phyloP scores from a whole-genome alignment of 2,797 vertebrate species.

The Bradypodion ventrale region DNA sequence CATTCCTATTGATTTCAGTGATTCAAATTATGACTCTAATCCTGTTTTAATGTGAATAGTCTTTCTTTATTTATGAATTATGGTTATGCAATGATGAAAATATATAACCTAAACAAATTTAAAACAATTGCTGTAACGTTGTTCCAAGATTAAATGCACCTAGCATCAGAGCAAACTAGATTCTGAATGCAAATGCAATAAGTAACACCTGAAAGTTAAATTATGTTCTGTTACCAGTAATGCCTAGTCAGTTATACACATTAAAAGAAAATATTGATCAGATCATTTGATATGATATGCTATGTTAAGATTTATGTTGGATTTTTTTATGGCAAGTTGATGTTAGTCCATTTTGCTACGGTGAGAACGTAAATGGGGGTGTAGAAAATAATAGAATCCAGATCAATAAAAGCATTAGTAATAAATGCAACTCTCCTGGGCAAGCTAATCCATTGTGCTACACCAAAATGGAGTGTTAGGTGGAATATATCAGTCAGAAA shows the following conservation, averaged over 20 bases:
- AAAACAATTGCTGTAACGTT: not conserved
- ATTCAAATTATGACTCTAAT: not conserved
- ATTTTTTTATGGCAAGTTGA: slow-evolving; percentile 26
- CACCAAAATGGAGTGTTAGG: slow-evolving; percentile 48
- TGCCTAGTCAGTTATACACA: slow-evolving; percentile 32
- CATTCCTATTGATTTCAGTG: not conserved
- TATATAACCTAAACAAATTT: slow-evolving; percentile 20
- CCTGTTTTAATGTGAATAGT: not conserved
- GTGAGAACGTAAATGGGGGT: slow-evolving; percentile 43
- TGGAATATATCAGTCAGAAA: slow-evolving; percentile 53
- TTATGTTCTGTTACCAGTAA: slow-evolving; percentile 37
- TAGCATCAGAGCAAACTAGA: not conserved
- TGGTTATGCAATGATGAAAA: not conserved
- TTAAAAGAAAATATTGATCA: slow-evolving; percentile 56
- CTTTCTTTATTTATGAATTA: not conserved
- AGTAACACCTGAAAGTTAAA: slow-evolving; percentile 44
- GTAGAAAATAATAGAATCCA: slow-evolving; percentile 56
- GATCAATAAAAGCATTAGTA: slow-evolving; percentile 68
- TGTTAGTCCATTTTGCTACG: slow-evolving; percentile 40
- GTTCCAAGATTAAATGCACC: not conserved
- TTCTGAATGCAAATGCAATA: slow-evolving; percentile 33
- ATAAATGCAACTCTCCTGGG: slow-evolving; percentile 56
- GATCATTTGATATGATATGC: slow-evolving; percentile 18
- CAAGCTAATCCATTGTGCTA: slow-evolving; percentile 46
- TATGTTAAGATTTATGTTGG: slow-evolving; percentile 21